A percentile compares a stretch with the other conserved stretches of the same genome.
phyloP scores from a whole-genome alignment of 2,888 invertebrate species.

The Ctenicera cuprea region DNA sequence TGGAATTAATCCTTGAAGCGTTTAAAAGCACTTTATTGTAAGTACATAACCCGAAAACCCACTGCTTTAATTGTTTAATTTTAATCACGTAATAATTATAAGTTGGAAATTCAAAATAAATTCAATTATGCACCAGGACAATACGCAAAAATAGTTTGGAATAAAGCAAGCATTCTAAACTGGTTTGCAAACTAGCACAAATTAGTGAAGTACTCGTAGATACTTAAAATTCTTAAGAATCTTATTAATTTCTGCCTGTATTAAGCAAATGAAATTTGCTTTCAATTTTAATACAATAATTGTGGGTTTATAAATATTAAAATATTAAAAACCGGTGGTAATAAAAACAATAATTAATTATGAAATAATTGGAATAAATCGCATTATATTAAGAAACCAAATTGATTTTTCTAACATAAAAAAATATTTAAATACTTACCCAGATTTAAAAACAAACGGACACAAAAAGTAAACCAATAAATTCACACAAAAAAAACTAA shows the following conservation, averaged over 20 bases:
- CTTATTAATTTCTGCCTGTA: background rate
- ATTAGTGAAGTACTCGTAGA: conserved; percentile 7
- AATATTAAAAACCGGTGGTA: too few relatives aligned
- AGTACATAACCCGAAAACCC: background rate
- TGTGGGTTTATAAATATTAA: background rate
- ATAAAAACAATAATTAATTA: too few relatives aligned
- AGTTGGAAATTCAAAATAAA: too few relatives aligned
- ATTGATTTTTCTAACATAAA: too few relatives aligned
- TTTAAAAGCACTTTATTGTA: background rate
- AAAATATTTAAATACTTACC: conserved; percentile 18
- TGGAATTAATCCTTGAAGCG: background rate
- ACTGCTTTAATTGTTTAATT: too few relatives aligned
- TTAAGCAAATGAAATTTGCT: background rate
- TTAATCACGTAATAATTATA: too few relatives aligned
- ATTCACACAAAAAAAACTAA: conserved; percentile 7
- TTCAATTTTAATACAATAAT: background rate
- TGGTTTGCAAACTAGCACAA: conserved; percentile 40
- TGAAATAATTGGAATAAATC: background rate
- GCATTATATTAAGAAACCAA: too few relatives aligned
- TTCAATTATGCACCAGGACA: too few relatives aligned
- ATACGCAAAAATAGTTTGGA: background rate
- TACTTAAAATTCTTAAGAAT: background rate
- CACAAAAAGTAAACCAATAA: background rate
- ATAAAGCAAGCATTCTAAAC: conserved; percentile 1
- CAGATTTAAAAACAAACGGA: background rate